Evolutionary conservation across 2,797 vertebrate species (phyloP), one percentile per base, ranked within the genome.

Genomic region (Rhincodon typus): DNA sequence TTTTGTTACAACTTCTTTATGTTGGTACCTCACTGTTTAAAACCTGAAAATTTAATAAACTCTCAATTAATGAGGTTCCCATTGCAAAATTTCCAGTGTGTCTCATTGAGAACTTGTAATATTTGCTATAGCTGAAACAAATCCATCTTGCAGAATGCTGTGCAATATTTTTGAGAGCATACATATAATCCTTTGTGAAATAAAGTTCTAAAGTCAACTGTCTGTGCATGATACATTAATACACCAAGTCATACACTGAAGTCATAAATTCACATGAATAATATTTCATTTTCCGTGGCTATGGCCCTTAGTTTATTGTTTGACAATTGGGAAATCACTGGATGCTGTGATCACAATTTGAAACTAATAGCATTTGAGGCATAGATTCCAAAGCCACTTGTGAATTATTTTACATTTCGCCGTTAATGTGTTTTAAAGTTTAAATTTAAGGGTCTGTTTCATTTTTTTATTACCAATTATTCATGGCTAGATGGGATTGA

Each of bases 101-200:
- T 42, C 90, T 38, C 62, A 69, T 17, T 67, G 34, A 67, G 57
- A 62, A 38, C 66, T 93, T 69, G 7, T 42, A 93, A 23, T 25
- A 23, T 69, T 93, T 38, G 38, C n/a, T 69, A 42, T 25, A 42
- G 7, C 42, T 1, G 62, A 93, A 93, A n/a, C 90, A 69, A 62
- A 93, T 69, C 90, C 42, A n/a, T 66, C 17, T 93, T 1, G 21
- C n/a, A 42, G 62, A 67, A 23, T 67, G 34, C 57, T 66, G 6
- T 67, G 57, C 19, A 62, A 67, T 38, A 17, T 1, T 8, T 62
- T 66, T 90, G 27, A 90, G 66, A 69, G 38, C 0, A 13, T 42
- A 12, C 90, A 93, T 62, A 69, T 69, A 69, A 67, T 42, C 66
- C 23, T 93, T 93, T 93, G 90, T 69, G 90, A 93, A 93, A 69